Evolutionary conservation across 2,113 vertebrate genomes (phyloP).

Genomic region (Deroptyus accipitrinus): DNA sequence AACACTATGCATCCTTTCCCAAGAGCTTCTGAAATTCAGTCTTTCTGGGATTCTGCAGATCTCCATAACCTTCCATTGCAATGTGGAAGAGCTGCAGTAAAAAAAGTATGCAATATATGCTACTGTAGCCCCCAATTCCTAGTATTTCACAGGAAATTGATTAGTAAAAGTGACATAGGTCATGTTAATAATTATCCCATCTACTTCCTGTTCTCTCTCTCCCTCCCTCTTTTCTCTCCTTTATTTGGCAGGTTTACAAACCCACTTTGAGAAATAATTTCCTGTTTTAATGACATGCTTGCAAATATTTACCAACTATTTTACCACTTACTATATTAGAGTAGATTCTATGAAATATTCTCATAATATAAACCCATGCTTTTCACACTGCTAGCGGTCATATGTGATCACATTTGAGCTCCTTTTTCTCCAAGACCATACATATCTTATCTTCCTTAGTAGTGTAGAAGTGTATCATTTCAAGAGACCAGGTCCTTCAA

Average conservation of each 20-base stretch:
- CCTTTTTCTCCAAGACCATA: background rate
- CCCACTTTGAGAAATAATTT: background rate
- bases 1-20: background rate
- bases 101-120: background rate
- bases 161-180: background rate
- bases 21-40: background rate
- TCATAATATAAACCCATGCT: background rate
- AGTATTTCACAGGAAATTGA: background rate
- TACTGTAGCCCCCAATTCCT: background rate
- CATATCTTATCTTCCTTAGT: background rate
- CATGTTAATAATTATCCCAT: background rate
- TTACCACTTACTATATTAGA: background rate
- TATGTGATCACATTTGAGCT: background rate
- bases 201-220: background rate
- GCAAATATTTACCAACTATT: background rate
- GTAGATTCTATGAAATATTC: background rate
- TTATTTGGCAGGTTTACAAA: background rate
- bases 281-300: background rate
- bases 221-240: background rate
- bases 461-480: background rate
- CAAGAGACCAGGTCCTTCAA: background rate
- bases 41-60: background rate
- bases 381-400: background rate
- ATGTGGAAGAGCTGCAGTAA: background rate
- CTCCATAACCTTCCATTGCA: background rate